These are phyloP conservation scores for Strigamia transsilvanica DNA, from an alignment of 2,888 invertebrate genomes.

Conservation along the genomic window DNA sequence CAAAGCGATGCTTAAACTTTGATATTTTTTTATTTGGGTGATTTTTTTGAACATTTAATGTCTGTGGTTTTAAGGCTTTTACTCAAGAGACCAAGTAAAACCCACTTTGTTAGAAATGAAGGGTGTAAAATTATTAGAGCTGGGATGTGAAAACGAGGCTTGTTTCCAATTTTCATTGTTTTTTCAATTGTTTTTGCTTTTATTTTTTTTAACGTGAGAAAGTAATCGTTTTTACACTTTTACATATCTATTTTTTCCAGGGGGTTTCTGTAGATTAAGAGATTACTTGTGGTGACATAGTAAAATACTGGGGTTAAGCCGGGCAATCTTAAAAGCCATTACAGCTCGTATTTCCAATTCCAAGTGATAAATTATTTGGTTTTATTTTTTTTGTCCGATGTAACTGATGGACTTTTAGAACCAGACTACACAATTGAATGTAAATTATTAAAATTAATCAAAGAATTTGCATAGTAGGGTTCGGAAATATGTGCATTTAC, in stretches of 20 bases:
- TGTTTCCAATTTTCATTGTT: no score
- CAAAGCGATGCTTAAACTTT: conserved; percentile 6
- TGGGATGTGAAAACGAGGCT: no score
- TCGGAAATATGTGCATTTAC: background rate
- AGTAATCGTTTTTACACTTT: no score
- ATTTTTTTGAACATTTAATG: background rate
- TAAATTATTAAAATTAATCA: no score
- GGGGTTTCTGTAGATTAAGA: no score
- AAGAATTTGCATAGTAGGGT: background rate
- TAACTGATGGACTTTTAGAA: background rate
- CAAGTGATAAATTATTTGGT: background rate
- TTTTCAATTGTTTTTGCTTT: no score
- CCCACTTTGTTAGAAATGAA: background rate
- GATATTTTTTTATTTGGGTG: background rate
- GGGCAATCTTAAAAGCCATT: background rate
- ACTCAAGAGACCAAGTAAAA: background rate
- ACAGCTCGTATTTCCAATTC: background rate
- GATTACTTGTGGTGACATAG: no score
- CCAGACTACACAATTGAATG: no score
- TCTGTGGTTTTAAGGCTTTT: background rate
- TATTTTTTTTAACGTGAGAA: no score
- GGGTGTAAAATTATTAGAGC: background rate
- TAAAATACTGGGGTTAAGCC: background rate
- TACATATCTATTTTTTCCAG: no score
- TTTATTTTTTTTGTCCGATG: background rate